phyloP scores from a whole-genome alignment of 2,113 vertebrate species.

The Ammodytes dubius region DNA sequence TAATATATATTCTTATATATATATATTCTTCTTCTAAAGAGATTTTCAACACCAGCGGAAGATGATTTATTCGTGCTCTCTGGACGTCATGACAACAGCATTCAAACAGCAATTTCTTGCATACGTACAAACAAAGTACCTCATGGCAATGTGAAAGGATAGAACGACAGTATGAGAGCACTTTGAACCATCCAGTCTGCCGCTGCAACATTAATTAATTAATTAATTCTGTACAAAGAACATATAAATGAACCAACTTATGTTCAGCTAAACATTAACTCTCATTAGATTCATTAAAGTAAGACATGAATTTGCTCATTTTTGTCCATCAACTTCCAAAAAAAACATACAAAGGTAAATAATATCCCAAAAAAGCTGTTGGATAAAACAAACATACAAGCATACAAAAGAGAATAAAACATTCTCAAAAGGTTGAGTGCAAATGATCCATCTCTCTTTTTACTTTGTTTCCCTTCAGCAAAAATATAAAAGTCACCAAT shows the following conservation, averaged over 20 bases:
- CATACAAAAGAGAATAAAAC: conserved; percentile 24
- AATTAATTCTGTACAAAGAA: conserved; percentile 32
- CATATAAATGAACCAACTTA: background rate
- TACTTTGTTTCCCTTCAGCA: conserved; percentile 37
- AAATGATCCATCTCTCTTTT: conserved; percentile 49
- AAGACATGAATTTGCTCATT: background rate
- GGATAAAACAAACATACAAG: conserved; percentile 33
- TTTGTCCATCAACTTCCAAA: conserved; percentile 8
- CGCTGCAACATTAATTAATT: background rate
- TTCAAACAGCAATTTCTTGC: conserved; percentile 53
- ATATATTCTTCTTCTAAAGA: background rate
- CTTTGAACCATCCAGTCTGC: background rate
- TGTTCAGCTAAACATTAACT: conserved; percentile 11
- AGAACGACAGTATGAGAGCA: conserved; percentile 23
- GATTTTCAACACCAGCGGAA: conserved; percentile 5
- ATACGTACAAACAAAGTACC: conserved; percentile 56
- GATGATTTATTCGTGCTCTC: conserved; percentile 59
- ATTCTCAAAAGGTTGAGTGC: conserved; percentile 62
- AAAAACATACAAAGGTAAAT: conserved; percentile 31
- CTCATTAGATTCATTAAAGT: background rate
- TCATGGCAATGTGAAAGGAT: conserved; percentile 40
- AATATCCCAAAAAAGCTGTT: conserved; percentile 46
- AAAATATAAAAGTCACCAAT: conserved; percentile 14
- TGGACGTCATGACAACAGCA: conserved; percentile 38
- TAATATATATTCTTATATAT: background rate